phyloP scores from a whole-genome alignment of 2,113 vertebrate genomes.

The Amphilophus citrinellus region DNA sequence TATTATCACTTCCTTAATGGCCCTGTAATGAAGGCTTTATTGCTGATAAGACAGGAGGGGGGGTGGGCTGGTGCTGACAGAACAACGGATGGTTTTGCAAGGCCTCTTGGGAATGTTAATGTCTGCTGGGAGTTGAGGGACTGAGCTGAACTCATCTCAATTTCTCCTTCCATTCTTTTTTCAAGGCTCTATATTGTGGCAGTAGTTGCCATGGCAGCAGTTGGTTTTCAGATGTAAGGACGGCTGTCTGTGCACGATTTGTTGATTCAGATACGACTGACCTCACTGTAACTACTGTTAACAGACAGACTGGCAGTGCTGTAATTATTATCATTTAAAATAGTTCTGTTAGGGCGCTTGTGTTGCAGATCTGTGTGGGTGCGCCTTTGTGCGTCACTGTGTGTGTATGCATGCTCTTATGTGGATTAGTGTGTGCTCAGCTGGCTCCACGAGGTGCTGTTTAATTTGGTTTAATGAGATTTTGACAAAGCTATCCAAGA shows the following conservation, averaged over 20 bases:
- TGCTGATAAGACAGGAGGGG: constrained; percentile 54
- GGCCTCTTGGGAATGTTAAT: constrained; percentile 69
- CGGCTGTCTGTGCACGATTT: constrained; percentile 53
- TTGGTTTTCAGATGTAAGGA: constrained; percentile 58
- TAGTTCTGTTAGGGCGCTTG: constrained; percentile 1
- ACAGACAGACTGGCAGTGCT: not conserved
- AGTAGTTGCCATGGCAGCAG: constrained; percentile 80
- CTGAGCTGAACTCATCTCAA: constrained; percentile 70
- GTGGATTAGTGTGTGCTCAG: constrained; percentile 80
- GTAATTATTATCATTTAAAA: constrained; percentile 26
- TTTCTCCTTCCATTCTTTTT: constrained; percentile 60
- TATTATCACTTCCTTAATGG: constrained; percentile 82
- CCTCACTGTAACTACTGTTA: constrained; percentile 16
- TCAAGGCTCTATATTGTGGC: constrained; percentile 62
- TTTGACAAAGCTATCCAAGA: constrained; percentile 74
- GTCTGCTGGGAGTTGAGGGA: constrained; percentile 70
- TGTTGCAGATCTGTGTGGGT: constrained; percentile 22
- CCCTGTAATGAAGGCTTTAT: constrained; percentile 82
- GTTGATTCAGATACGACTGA: constrained; percentile 45
- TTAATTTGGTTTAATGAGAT: constrained; percentile 85
- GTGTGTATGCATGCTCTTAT: constrained; percentile 33
- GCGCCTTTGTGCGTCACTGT: constrained; percentile 42
- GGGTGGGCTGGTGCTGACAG: constrained; percentile 43
- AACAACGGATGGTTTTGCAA: constrained; percentile 63
- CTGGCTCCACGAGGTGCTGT: constrained; percentile 75